Percentiles rank a stretch among this genome's conserved stretches.
These are phyloP conservation scores for Zosterops borbonicus DNA, from an alignment of 2,113 vertebrate species.

Conservation along the genomic window DNA sequence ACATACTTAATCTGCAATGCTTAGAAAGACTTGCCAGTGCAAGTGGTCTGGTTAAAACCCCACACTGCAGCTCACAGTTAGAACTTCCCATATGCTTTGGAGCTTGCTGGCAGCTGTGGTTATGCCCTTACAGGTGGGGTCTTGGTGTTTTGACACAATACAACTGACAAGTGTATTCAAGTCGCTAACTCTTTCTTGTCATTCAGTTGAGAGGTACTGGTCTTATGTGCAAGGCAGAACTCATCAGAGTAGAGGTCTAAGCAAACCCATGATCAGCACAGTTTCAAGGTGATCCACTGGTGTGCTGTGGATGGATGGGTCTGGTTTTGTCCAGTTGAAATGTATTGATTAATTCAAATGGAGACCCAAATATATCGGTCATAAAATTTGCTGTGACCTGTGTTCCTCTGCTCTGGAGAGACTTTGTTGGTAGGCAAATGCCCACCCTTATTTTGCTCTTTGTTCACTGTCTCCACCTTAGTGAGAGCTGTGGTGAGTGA, in stretches of 20 bases:
- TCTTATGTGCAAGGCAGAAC: background rate
- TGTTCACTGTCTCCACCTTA: background rate
- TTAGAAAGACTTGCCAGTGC: background rate
- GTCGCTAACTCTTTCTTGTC: background rate
- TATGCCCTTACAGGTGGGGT: background rate
- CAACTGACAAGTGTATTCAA: background rate
- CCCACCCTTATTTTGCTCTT: background rate
- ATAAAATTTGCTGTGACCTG: background rate
- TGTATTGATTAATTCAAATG: background rate
- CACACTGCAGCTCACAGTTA: background rate
- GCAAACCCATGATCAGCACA: fast-evolving
- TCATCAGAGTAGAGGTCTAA: background rate
- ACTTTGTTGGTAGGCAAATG: background rate
- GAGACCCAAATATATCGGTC: background rate
- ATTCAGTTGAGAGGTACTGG: background rate
- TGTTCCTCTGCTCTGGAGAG: background rate
- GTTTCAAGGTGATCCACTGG: background rate
- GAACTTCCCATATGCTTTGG: background rate
- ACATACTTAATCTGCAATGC: background rate
- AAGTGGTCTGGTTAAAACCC: background rate
- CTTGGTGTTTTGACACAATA: background rate
- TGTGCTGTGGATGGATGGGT: background rate
- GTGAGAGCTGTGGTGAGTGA: background rate
- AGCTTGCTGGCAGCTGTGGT: background rate
- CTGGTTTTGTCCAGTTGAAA: background rate